Evolutionary conservation across 2,113 vertebrate species (phyloP), one percentile per base, ranked within the genome.

Genomic region (Pycnonotus jocosus): DNA sequence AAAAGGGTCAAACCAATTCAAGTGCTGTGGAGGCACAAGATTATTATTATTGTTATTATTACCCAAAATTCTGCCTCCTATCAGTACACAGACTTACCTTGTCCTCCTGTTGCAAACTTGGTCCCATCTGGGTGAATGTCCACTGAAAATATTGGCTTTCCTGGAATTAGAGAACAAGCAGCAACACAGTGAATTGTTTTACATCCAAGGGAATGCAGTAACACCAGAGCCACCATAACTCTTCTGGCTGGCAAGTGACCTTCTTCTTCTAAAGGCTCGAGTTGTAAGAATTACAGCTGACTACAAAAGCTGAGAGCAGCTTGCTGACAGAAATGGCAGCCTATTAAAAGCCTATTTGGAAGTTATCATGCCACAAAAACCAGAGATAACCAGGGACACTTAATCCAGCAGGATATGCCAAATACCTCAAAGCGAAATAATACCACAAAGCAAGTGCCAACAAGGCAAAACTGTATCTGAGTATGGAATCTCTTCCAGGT

Each of bases 41-140:
- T 60, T 16, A 33, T 81, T 33, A 68, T 16, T 30, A 33, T 81
- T 33, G 64, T 16, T 30, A 68, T 11, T 28, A 47, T 2, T 7
- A 37, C n/a, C 24, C 68, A 4, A 76, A 73, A 87, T 30, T 60
- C 45, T 19, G 31, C 47, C 27, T 61, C 64, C 22, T 61, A 7
- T 77, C 35, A 88, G 31, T 14, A 25, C 1, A 5, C 22, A 77
- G 77, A 87, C 96, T 38, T 95, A 99, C 99, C 99, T 99, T 99
- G 99, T 47, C 99, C 99, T 93, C 99, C 99, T 51, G 99, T 99
- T 90, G 99, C 99, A 98, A 99, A 99, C 96, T 99, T 99, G 70
- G 99, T 99, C 97, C 99, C 99, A 96, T 99, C 99, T 28, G 99
- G 99, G 92, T 99, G 99, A 97, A 99, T 99, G 95, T 99, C 99